These are phyloP conservation scores for Lutjanus argentimaculatus DNA, from an alignment of 2,797 vertebrate genomes.

Conservation along the genomic window DNA sequence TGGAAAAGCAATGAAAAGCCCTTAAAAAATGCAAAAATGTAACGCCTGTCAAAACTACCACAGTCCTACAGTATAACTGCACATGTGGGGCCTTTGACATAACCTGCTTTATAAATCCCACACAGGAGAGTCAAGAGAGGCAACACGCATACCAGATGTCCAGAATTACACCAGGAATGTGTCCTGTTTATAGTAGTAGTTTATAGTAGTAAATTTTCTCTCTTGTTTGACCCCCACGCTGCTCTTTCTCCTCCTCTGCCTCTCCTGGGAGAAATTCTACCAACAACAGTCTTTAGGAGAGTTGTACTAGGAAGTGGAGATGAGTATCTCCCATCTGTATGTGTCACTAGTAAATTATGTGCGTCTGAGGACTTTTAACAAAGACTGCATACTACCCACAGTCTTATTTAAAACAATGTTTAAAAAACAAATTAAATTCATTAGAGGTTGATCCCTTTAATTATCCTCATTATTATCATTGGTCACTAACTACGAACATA, in stretches of 20 bases:
- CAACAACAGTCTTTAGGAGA: slow-evolving; percentile 45
- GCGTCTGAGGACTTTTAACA: neutral
- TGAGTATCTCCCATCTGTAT: slow-evolving; percentile 15
- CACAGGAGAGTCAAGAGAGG: slow-evolving; percentile 53
- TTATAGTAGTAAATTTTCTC: slow-evolving; percentile 78
- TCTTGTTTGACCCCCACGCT: slow-evolving; percentile 64
- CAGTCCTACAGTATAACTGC: slow-evolving; percentile 24
- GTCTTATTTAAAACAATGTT: neutral
- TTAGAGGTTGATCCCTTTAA: neutral
- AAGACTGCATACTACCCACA: neutral
- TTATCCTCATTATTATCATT: neutral
- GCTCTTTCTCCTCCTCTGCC: slow-evolving; percentile 45
- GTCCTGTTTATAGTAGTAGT: slow-evolving; percentile 82
- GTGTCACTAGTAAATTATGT: slow-evolving; percentile 35
- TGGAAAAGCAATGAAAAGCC: neutral
- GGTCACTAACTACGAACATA: neutral
- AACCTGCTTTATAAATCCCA: slow-evolving; percentile 66
- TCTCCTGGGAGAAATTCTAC: slow-evolving; percentile 50
- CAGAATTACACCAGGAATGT: slow-evolving; percentile 85
- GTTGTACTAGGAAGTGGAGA: slow-evolving; percentile 29
- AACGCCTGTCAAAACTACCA: slow-evolving; percentile 40
- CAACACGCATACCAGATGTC: slow-evolving; percentile 85
- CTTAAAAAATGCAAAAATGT: slow-evolving; percentile 17
- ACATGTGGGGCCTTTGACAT: slow-evolving; percentile 64
- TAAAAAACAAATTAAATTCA: neutral